Percentiles rank a stretch among this genome's conserved stretches.
Conservation (phyloP, 2,797 vertebrate species). For the Eulemur rubriventer region DNA sequence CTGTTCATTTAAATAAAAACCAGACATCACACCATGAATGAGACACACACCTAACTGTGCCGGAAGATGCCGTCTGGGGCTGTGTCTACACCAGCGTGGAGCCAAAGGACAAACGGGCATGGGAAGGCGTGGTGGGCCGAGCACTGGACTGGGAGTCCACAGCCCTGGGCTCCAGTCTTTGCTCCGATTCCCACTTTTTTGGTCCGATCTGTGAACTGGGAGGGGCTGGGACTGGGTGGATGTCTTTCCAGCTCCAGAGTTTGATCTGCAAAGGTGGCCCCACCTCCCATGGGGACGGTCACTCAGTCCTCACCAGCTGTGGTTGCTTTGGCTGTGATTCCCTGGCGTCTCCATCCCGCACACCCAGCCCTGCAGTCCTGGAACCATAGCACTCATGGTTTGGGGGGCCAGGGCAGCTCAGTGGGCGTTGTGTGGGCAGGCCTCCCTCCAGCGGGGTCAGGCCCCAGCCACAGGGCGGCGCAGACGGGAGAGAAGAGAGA, state of each 20-base stretch:
- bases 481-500: not conserved
- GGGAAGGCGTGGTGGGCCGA: not conserved
- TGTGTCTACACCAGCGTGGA: not conserved
- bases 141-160: not conserved
- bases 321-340: not conserved
- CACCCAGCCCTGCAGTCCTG: rapidly evolving
- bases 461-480: rapidly evolving
- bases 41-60: not conserved
- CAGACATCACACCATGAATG: slow-evolving; percentile 45
- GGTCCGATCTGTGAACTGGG: not conserved
- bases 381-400: rapidly evolving
- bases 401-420: rapidly evolving
- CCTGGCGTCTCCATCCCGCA: not conserved
- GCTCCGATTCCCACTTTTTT: not conserved
- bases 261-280: not conserved
- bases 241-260: not conserved
- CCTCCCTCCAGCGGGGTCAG: not conserved
- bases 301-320: not conserved
- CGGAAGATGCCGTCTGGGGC: not conserved
- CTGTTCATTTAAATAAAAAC: slow-evolving; percentile 73
- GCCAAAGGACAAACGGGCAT: not conserved
- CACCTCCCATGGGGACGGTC: rapidly evolving
- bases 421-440: not conserved
- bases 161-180: not conserved
- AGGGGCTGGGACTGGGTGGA: not conserved